These are phyloP conservation scores for Rissa tridactyla DNA, from an alignment of 2,113 vertebrate genomes.

Conservation along the genomic window DNA sequence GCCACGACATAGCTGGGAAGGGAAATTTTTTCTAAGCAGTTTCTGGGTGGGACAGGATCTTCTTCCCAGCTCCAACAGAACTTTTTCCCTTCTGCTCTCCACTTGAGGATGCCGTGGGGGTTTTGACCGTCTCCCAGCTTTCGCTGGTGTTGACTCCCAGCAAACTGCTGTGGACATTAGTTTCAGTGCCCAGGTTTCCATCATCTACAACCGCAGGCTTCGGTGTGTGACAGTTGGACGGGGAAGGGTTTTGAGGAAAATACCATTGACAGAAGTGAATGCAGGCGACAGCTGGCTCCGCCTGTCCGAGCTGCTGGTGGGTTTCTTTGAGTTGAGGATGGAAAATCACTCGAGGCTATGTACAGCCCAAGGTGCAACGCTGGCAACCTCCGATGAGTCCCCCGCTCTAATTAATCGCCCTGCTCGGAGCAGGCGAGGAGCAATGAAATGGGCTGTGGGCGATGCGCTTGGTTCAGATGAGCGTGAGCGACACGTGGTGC, in stretches of 20 bases:
- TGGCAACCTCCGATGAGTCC: neutral
- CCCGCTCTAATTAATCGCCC: neutral
- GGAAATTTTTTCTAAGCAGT: neutral
- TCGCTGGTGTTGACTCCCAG: neutral
- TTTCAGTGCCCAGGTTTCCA: neutral
- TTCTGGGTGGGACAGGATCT: neutral
- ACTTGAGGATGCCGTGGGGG: neutral
- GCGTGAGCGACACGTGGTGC: neutral
- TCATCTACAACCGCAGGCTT: neutral
- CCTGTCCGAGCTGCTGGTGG: neutral
- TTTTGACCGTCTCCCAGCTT: neutral
- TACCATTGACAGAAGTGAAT: no score
- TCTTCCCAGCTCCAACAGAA: neutral
- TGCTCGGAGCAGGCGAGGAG: accelerated
- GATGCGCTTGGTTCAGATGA: neutral
- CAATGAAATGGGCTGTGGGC: neutral
- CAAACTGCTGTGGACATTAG: neutral
- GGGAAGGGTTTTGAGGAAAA: neutral
- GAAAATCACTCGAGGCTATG: neutral
- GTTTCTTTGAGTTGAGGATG: neutral
- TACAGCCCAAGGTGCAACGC: neutral
- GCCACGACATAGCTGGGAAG: accelerated
- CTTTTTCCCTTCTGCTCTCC: neutral
- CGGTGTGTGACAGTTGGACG: neutral
- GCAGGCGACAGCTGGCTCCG: neutral